Evolutionary conservation across 2,113 vertebrate species (phyloP).

Genomic region (Ancistrus triradiatus): DNA sequence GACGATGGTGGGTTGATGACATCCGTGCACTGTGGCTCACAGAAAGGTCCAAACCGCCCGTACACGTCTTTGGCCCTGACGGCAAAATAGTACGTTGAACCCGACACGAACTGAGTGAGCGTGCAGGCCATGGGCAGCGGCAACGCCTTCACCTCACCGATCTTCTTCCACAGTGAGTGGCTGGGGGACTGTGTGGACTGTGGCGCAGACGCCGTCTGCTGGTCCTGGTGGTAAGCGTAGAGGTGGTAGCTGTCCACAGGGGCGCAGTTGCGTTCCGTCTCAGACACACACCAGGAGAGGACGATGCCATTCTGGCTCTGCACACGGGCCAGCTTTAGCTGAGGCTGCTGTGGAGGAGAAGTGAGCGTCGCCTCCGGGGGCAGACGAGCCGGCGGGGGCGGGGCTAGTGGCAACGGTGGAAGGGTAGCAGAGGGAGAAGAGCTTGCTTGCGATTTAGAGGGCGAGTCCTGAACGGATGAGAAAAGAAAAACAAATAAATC

Average conservation of each 20-base stretch:
- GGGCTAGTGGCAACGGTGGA: constrained; percentile 68
- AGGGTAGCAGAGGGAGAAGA: constrained; percentile 41
- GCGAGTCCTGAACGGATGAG: constrained; percentile 54
- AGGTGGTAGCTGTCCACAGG: constrained; percentile 95
- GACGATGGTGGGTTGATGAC: constrained; percentile 75
- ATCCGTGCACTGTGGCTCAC: constrained; percentile 96
- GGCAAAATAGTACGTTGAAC: constrained; percentile 96
- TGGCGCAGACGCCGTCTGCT: constrained; percentile 50
- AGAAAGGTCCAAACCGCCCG: constrained; percentile 94
- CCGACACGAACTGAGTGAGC: constrained; percentile 94
- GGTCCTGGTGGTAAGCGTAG: constrained; percentile 83
- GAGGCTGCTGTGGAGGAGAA: constrained; percentile 82
- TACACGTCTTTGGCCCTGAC: constrained; percentile 93
- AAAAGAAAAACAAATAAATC: neutral
- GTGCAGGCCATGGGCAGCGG: constrained; percentile 98
- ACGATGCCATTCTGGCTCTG: constrained; percentile 96
- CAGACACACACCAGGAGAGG: constrained; percentile 91
- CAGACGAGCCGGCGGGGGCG: constrained; percentile 54
- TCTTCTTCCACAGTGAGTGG: constrained; percentile 92
- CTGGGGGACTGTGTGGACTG: constrained; percentile 54
- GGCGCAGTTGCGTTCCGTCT: constrained; percentile 87
- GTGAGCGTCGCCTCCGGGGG: constrained; percentile 76
- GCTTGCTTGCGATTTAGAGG: constrained; percentile 52
- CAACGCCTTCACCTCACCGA: constrained; percentile 94
- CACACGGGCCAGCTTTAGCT: constrained; percentile 81